Evolutionary conservation across 2,113 vertebrate species (phyloP).

Genomic region (Arenaria interpres): DNA sequence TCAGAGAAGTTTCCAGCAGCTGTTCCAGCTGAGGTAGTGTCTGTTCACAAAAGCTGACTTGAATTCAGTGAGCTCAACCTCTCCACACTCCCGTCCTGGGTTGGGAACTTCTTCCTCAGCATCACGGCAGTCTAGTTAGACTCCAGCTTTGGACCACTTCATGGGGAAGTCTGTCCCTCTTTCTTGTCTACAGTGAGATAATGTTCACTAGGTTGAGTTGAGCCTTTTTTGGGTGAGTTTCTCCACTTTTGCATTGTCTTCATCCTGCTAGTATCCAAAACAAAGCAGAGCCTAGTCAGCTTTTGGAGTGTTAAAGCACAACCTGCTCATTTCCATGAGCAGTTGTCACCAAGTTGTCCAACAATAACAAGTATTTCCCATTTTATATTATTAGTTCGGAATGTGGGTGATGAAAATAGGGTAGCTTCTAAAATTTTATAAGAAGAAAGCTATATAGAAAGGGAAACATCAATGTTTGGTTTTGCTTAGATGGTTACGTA

Average conservation of each 20-base stretch:
- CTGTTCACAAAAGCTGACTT: not conserved
- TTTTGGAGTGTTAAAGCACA: not conserved
- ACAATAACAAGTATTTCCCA: not conserved
- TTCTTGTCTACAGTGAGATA: not conserved
- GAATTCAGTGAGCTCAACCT: not conserved
- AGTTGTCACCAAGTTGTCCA: not conserved
- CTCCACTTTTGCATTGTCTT: not conserved
- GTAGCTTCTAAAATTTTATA: not conserved
- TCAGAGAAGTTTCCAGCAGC: not conserved
- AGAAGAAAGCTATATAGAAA: not conserved
- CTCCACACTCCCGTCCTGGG: not conserved
- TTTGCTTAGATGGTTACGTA: not conserved
- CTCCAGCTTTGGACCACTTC: not conserved
- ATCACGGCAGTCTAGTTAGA: rapidly evolving
- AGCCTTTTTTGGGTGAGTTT: not conserved
- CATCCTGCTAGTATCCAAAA: not conserved
- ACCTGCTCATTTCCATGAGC: not conserved
- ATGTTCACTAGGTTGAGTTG: not conserved
- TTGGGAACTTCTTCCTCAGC: not conserved
- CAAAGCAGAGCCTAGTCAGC: not conserved
- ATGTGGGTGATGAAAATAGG: not conserved
- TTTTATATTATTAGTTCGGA: not conserved
- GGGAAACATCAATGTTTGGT: not conserved
- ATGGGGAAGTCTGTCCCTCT: not conserved
- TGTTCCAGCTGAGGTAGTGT: not conserved